Conservation (phyloP, 2,797 vertebrate species). For the Crax fasciolata region DNA sequence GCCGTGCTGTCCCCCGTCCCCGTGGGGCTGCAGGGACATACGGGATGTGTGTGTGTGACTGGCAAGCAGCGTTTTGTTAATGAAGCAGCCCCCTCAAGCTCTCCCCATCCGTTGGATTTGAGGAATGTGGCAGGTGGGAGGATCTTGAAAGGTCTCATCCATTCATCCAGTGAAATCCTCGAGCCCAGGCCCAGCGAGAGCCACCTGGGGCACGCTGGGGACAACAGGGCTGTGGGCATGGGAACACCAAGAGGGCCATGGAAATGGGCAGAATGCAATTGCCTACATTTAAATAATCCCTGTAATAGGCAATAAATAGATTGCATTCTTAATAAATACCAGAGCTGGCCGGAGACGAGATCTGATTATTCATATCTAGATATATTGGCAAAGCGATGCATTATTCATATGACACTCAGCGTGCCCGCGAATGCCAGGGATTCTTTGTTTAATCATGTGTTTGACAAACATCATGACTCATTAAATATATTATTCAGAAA, state of each 20-base stretch:
- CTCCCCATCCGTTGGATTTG: constrained; percentile 21
- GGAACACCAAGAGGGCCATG: neutral
- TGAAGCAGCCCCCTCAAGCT: constrained; percentile 9
- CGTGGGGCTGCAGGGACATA: neutral
- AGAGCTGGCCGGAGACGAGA: constrained; percentile 29
- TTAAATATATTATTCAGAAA: constrained; percentile 56
- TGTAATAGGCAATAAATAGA: constrained; percentile 58
- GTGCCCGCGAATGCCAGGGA: constrained; percentile 54
- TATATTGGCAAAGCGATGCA: constrained; percentile 34
- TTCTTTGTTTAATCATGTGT: constrained; percentile 76
- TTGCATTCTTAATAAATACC: constrained; percentile 49
- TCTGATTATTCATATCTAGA: constrained; percentile 54
- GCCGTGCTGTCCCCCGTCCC: rapidly evolving
- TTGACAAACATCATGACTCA: constrained; percentile 72
- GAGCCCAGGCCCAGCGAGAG: constrained; percentile 23
- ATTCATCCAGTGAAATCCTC: constrained; percentile 64
- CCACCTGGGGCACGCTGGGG: neutral
- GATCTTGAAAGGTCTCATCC: constrained; percentile 69
- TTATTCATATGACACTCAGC: constrained; percentile 66
- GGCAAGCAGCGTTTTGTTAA: constrained; percentile 32
- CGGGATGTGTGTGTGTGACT: neutral
- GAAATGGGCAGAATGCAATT: neutral
- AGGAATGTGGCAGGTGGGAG: constrained; percentile 6
- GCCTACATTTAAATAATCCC: constrained; percentile 11
- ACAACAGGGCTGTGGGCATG: neutral